phyloP scores from a whole-genome alignment of 1,140 invertebrate species.

The Caenorhabditis briggsae region DNA sequence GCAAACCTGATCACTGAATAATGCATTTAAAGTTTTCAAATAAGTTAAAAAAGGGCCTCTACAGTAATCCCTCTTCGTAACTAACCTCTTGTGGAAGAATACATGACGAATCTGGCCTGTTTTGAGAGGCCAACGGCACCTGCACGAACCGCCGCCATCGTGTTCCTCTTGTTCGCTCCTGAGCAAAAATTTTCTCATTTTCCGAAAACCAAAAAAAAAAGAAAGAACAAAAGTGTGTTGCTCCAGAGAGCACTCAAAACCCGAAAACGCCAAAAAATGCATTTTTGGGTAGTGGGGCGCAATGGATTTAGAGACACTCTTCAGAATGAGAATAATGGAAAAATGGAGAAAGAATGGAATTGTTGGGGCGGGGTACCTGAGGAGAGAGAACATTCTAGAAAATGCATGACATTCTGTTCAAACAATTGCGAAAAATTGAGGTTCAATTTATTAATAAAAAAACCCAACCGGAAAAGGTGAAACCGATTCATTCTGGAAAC shows the following conservation, averaged over 20 bases:
- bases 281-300: conserved; percentile 31
- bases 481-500: not conserved
- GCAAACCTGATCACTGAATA: no score
- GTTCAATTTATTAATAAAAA: conserved; percentile 32
- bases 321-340: conserved; percentile 14
- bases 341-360: not conserved
- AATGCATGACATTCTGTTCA: not conserved
- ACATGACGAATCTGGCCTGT: conserved; percentile 48
- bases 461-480: not conserved
- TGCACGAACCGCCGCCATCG: conserved; percentile 55
- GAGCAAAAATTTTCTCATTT: not conserved
- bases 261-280: not conserved
- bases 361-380: not conserved
- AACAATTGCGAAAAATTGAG: not conserved
- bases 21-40: no score
- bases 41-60: no score
- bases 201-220: not conserved
- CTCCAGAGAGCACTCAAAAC: conserved; percentile 14
- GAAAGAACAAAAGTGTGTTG: conserved; percentile 14
- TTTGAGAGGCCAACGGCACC: conserved; percentile 43
- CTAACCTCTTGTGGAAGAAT: conserved; percentile 47
- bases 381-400: conserved; percentile 15
- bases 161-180: not conserved
- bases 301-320: conserved; percentile 22
- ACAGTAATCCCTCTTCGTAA: not conserved